A percentile compares a stretch with the other conserved stretches of the same genome.
Conservation (phyloP, 2,113 vertebrate species). For the Antechinus stuartii region DNA sequence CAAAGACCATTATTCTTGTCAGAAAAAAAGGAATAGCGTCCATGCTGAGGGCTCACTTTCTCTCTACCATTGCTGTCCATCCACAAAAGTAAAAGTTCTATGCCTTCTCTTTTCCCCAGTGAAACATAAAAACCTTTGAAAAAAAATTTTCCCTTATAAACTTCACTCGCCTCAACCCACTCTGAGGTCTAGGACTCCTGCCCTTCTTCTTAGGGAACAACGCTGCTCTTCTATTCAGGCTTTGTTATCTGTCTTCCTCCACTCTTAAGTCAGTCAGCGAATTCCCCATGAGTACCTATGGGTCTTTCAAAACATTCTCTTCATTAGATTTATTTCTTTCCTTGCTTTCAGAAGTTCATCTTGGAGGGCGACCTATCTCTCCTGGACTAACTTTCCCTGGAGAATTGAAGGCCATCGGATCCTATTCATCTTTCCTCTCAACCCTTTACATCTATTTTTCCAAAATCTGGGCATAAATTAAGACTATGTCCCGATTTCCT, state of each 20-base stretch:
- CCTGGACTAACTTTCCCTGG: neutral
- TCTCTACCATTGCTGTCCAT: neutral
- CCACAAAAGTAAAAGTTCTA: neutral
- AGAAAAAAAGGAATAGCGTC: neutral
- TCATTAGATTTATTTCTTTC: neutral
- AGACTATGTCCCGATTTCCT: neutral
- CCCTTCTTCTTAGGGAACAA: neutral
- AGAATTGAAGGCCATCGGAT: neutral
- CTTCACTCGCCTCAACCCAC: neutral
- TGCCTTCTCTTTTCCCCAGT: neutral
- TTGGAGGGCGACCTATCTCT: neutral
- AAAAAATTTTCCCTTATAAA: neutral
- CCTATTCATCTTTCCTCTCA: neutral
- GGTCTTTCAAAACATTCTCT: neutral
- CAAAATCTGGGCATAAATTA: neutral
- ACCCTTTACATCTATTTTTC: neutral
- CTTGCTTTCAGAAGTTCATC: neutral
- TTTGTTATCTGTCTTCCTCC: neutral
- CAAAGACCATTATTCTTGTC: neutral
- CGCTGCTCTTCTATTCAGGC: neutral
- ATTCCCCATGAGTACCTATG: neutral
- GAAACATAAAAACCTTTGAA: neutral
- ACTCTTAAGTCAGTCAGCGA: neutral
- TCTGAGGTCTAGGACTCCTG: neutral
- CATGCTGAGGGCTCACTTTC: neutral